Evolutionary conservation across 2,797 vertebrate genomes (phyloP).

Genomic region (Characodon lateralis): DNA sequence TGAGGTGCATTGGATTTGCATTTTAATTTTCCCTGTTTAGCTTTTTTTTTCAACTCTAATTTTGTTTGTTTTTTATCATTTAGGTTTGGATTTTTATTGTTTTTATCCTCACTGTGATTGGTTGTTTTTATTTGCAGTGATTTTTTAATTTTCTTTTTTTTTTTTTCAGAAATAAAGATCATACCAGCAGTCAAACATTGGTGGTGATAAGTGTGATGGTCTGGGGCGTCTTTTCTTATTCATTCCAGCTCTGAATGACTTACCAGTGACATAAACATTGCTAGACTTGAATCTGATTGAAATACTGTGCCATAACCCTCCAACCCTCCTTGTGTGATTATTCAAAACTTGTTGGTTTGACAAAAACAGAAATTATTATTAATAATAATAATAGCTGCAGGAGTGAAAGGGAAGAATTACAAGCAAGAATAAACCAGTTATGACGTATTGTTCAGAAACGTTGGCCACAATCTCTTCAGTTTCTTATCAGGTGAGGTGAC

Average conservation of each 20-base stretch:
- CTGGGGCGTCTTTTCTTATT: not conserved
- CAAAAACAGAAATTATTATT: not conserved
- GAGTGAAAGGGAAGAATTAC: not conserved
- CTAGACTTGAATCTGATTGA: not conserved
- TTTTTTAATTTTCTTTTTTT: no score
- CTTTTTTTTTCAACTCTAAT: not conserved
- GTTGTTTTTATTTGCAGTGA: no score
- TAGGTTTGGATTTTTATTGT: not conserved
- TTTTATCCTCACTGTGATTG: not conserved
- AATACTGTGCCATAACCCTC: not conserved
- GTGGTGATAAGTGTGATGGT: not conserved
- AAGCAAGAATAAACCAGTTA: not conserved
- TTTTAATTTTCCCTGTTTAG: not conserved
- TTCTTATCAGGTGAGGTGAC: slow-evolving; percentile 42
- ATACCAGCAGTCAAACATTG: not conserved
- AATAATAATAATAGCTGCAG: not conserved
- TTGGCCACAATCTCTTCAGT: not conserved
- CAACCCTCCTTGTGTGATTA: not conserved
- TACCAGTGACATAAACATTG: not conserved
- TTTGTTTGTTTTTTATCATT: not conserved
- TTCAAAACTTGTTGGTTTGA: not conserved
- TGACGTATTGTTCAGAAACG: not conserved
- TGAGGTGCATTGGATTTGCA: not conserved
- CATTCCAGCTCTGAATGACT: not conserved
- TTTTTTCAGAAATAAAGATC: no score